Evolutionary conservation across 2,797 vertebrate genomes (phyloP), one percentile per base, ranked within the genome.

Genomic region (Hybognathus amarus): DNA sequence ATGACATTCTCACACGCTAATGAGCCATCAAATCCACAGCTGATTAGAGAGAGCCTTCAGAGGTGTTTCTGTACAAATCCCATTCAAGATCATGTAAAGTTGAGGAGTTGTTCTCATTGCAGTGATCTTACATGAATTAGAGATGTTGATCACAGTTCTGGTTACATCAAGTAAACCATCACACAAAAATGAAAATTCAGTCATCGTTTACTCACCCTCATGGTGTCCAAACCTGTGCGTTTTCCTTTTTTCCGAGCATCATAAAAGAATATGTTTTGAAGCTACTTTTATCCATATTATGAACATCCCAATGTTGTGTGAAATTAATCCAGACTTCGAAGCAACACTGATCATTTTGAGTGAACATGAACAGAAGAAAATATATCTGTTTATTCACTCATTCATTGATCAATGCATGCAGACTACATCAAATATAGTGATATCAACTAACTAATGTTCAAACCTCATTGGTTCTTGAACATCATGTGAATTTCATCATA

Each of bases 1-100:
- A 59, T 88, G 70, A 89, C 87, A 86, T 82, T 12, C 86, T 88
- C 71, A 88, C 82, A 77, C 68, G 74, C 56, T 84, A 77, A 85
- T 66, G 80, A 87, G 82, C 81, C 79, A 88, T 89, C 76, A 78
- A 79, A 88, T 81, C 82, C 71, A 40, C 61, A 22, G 69, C 69
- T 45, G 68, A 85, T 70, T 73, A 63, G 59, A 27, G 59, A 73
- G 66, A 45, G 70, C 63, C 52, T 20, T 56, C 64, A 77, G 17
- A 42, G 38, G 40, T 30, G 9, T 69, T 82, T 71, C 56, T 76
- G 63, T 42, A 22, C 45, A 75, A 50, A 68, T 69, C 22, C 52
- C 1, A 12, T 38, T 33, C 20, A 69, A 42, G 20, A 75, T 13
- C 5, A 74, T 9, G 15, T 18, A 52, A 27, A 33, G 5, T 4